Evolutionary conservation across 2,888 invertebrate genomes (phyloP).

Genomic region (Plebejus argus): DNA sequence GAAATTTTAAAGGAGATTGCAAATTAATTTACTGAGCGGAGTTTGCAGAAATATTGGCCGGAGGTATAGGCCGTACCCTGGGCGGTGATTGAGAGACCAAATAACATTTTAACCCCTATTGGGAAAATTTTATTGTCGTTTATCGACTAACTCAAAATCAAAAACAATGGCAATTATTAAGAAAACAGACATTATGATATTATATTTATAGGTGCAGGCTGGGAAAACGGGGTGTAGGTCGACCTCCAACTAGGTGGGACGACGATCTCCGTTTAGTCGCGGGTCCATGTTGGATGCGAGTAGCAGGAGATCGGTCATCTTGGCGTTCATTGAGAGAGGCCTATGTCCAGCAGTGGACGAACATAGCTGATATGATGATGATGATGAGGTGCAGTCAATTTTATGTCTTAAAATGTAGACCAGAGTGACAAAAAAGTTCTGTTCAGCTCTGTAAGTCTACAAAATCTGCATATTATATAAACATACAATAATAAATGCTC

Average conservation of each 20-base stretch:
- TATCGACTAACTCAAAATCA: background rate
- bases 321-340: too few species aligned
- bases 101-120: background rate
- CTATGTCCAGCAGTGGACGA: too few species aligned
- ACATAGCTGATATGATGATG: too few species aligned
- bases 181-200: too few species aligned
- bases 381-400: too few species aligned
- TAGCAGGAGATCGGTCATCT: too few species aligned
- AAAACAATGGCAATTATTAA: background rate
- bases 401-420: background rate
- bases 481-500: background rate
- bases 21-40: constrained; percentile 21
- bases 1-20: constrained; percentile 23
- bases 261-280: too few species aligned
- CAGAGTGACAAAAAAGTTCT: background rate
- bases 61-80: constrained; percentile 8
- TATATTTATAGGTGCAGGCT: too few species aligned
- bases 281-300: too few species aligned
- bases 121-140: background rate
- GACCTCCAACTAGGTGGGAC: too few species aligned
- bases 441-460: background rate
- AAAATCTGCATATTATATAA: background rate
- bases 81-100: background rate
- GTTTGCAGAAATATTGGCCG: constrained; percentile 20
- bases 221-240: too few species aligned